Conservation (phyloP, 1,140 invertebrate genomes). For the Apis cerana region DNA sequence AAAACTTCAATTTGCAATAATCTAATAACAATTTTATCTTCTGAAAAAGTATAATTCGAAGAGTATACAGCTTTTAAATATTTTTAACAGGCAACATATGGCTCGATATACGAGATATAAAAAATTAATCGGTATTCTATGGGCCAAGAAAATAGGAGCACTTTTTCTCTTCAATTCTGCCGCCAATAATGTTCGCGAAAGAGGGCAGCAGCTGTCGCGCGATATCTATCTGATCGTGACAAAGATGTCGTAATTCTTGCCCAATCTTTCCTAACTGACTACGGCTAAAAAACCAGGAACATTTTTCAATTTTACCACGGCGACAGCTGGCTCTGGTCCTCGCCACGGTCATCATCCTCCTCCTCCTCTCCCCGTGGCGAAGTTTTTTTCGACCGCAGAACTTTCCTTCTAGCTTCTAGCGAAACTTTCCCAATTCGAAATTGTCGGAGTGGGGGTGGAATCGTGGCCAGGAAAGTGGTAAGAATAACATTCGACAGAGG, state of each 20-base stretch:
- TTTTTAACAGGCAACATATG: too few species aligned
- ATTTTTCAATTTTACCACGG: conserved; percentile 49
- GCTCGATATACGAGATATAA: too few species aligned
- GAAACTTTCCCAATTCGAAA: conserved; percentile 61
- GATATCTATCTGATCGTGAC: not conserved
- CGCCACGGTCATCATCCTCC: conserved; percentile 59
- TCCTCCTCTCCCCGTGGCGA: conserved; percentile 1
- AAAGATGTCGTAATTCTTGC: conserved; percentile 17
- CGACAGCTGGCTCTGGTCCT: conserved; percentile 53
- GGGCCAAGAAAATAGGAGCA: too few species aligned
- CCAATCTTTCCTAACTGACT: conserved; percentile 5
- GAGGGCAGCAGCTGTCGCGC: too few species aligned
- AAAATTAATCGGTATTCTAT: too few species aligned
- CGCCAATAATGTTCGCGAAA: not conserved
- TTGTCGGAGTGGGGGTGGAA: not conserved
- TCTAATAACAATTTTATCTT: too few species aligned
- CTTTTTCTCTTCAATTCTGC: too few species aligned
- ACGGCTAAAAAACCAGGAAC: not conserved
- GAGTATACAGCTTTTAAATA: too few species aligned
- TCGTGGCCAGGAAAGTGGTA: not conserved
- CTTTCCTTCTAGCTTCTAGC: conserved; percentile 23
- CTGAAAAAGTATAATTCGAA: too few species aligned
- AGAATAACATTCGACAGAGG: not conserved
- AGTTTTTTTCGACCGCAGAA: conserved; percentile 44
- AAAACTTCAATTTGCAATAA: too few species aligned